Conservation (phyloP, 2,113 vertebrate genomes). For the Neotoma lepida region DNA sequence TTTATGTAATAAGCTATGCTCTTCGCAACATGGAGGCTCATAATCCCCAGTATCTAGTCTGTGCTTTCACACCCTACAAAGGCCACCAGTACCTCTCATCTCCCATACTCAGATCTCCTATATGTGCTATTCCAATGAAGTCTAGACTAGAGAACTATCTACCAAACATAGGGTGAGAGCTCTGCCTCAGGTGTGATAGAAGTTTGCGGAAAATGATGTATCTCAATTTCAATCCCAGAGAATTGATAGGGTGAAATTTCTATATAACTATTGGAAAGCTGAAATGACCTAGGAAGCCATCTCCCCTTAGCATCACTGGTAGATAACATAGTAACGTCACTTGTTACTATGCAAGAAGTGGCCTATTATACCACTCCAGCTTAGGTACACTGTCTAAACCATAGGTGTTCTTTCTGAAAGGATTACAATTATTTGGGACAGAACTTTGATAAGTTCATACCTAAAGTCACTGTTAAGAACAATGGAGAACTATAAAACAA, state of each 20-base stretch:
- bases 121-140: constrained; percentile 35
- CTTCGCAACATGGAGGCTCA: not conserved
- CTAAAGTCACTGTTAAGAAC: not conserved
- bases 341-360: not conserved
- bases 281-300: not conserved
- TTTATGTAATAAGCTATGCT: constrained; percentile 37
- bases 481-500: constrained; percentile 11
- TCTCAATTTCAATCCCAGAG: not conserved
- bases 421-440: constrained; percentile 33
- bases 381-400: not conserved
- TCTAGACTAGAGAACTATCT: constrained; percentile 3
- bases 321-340: too few relatives aligned
- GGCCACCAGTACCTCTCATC: not conserved
- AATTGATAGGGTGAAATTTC: constrained; percentile 20
- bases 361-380: not conserved
- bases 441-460: constrained; percentile 1
- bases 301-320: not conserved
- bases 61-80: not conserved
- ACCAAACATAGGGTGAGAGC: not conserved
- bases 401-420: not conserved
- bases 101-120: not conserved
- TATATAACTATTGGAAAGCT: constrained; percentile 14
- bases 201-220: not conserved
- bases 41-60: not conserved
- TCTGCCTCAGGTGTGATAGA: not conserved